Evolutionary conservation across 2,888 invertebrate species (phyloP).

Genomic region (Hoplodrina ambigua): DNA sequence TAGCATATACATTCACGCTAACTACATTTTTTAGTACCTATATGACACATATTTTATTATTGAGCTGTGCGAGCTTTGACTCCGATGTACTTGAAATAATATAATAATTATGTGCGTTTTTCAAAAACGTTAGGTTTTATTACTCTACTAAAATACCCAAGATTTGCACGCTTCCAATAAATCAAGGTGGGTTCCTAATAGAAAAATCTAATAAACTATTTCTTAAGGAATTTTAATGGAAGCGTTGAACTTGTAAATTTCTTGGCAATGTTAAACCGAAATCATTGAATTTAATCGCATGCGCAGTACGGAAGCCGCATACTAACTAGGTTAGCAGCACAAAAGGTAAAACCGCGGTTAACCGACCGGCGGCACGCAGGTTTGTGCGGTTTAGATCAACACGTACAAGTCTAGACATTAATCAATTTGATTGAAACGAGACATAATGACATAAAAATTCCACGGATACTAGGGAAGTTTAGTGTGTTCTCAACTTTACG

Average conservation of each 20-base stretch:
- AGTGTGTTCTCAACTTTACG: conserved; percentile 23
- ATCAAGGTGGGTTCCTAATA: conserved; percentile 11
- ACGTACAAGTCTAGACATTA: conserved; percentile 17
- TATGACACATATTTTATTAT: neutral
- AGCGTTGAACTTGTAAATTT: conserved; percentile 60
- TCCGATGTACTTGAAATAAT: neutral
- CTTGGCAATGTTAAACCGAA: conserved; percentile 33
- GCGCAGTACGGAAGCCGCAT: conserved; percentile 64
- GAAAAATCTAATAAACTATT: conserved; percentile 10
- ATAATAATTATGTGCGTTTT: neutral
- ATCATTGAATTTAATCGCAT: conserved; percentile 54
- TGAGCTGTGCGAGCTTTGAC: neutral
- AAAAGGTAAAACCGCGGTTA: conserved; percentile 56
- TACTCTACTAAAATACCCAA: conserved; percentile 4
- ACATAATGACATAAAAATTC: conserved; percentile 24
- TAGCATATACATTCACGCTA: neutral
- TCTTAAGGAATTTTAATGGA: conserved; percentile 46
- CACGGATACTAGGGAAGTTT: conserved; percentile 1
- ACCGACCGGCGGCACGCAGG: conserved; percentile 55
- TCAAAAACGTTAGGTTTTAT: conserved; percentile 11
- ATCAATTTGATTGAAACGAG: conserved; percentile 41
- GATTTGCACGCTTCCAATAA: neutral
- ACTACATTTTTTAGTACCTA: neutral
- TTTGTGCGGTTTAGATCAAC: conserved; percentile 46
- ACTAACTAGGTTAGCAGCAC: conserved; percentile 63